A percentile compares a stretch with the other conserved stretches of the same genome.
These are phyloP conservation scores for Biston betularia DNA, from an alignment of 2,888 invertebrate genomes.

Conservation along the genomic window DNA sequence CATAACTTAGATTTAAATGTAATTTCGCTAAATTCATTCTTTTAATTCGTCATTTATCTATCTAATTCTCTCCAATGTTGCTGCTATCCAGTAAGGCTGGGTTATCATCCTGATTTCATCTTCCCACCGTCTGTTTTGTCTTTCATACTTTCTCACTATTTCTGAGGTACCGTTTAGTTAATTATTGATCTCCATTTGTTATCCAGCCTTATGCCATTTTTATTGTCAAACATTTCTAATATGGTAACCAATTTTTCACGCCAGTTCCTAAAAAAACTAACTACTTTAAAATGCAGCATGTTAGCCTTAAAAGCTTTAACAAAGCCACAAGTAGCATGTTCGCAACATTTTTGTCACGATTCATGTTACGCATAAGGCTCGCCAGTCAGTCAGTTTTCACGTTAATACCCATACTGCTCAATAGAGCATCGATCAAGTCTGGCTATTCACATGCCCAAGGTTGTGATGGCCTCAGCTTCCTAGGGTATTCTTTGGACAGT, in stretches of 20 bases:
- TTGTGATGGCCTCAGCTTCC: slow-evolving; percentile 75
- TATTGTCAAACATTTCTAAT: not conserved
- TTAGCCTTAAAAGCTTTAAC: not conserved
- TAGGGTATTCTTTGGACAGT: slow-evolving; percentile 77
- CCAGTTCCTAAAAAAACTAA: not conserved
- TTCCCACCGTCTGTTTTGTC: no score
- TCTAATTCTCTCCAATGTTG: no score
- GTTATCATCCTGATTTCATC: no score
- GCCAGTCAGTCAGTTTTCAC: slow-evolving; percentile 1
- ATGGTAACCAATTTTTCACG: slow-evolving; percentile 7
- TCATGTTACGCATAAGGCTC: slow-evolving; percentile 1
- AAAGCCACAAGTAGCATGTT: slow-evolving; percentile 13
- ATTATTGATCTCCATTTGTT: not conserved
- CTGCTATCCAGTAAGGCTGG: no score
- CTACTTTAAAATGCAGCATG: not conserved
- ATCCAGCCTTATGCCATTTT: slow-evolving; percentile 1
- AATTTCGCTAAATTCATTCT: no score
- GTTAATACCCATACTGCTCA: slow-evolving; percentile 19
- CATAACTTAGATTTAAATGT: no score
- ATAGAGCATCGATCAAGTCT: slow-evolving; percentile 46
- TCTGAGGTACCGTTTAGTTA: not conserved
- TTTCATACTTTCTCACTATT: no score
- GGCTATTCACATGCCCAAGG: slow-evolving; percentile 75
- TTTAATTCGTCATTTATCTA: no score
- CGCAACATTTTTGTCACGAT: slow-evolving; percentile 13